These are phyloP conservation scores for Trichoplax adhaerens DNA, from an alignment of 37 sponge, comb jelly and placozoan species.

Conservation along the genomic window DNA sequence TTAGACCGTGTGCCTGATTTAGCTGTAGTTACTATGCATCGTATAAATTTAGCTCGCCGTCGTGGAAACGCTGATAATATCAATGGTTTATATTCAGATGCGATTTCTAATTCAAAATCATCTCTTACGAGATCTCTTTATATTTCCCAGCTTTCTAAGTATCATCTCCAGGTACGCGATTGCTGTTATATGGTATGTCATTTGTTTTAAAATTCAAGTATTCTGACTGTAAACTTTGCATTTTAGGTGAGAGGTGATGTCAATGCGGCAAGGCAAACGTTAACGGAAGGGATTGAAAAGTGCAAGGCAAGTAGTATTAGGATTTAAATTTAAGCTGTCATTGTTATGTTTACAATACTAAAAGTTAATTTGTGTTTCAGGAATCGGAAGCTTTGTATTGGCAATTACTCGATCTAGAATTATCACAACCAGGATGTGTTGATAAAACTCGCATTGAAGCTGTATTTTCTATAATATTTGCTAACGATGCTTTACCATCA, in stretches of 20 bases:
- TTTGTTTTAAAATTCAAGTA: too few species aligned
- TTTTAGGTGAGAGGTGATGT: constrained; percentile 18
- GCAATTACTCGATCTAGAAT: constrained; percentile 44
- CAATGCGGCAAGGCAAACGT: constrained; percentile 4
- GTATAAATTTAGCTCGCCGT: constrained; percentile 31
- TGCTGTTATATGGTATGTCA: too few species aligned
- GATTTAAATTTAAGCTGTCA: background rate
- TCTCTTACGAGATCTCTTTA: too few species aligned
- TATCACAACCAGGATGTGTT: constrained; percentile 9
- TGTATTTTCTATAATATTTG: constrained; percentile 13
- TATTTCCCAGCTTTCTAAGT: too few species aligned
- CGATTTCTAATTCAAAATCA: background rate
- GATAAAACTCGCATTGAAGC: constrained; percentile 16
- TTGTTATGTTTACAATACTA: background rate
- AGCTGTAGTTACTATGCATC: constrained; percentile 11
- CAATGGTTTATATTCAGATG: constrained; percentile 16
- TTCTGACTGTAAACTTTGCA: background rate
- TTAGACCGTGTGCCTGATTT: background rate
- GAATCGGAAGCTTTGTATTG: constrained; percentile 23
- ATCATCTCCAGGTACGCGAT: too few species aligned
- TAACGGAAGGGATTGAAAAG: constrained; percentile 33
- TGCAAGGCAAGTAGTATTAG: constrained; percentile 18
- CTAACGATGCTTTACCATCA: constrained; percentile 4
- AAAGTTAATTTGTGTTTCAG: constrained; percentile 3
- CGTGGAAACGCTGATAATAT: constrained; percentile 1